These are phyloP conservation scores for Anguilla pacifica DNA, from an alignment of 2,797 vertebrate species.

Conservation along the genomic window DNA sequence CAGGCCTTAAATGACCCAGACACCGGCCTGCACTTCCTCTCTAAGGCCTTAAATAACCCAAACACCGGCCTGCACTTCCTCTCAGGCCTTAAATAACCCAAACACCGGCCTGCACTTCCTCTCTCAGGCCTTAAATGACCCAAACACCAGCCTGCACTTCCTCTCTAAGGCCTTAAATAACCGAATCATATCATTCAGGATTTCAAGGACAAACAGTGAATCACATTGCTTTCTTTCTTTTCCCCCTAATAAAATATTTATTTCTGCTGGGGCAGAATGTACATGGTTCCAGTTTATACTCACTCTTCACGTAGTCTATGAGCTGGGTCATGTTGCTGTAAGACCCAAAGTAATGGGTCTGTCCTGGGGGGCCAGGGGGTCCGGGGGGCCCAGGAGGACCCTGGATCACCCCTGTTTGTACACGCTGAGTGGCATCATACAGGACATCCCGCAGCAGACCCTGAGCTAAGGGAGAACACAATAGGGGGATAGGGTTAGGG, in stretches of 20 bases:
- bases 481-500: not conserved
- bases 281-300: constrained; percentile 53
- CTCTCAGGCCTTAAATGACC: not conserved
- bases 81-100: not conserved
- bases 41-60: not conserved
- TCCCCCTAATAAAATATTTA: not conserved
- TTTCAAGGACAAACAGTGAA: not conserved
- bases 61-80: not conserved
- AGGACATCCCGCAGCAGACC: constrained; percentile 85
- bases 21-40: not conserved
- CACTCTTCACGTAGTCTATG: constrained; percentile 93
- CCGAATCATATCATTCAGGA: not conserved
- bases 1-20: not conserved
- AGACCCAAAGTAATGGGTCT: constrained; percentile 86
- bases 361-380: constrained; percentile 76
- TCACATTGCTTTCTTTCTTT: not conserved
- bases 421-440: constrained; percentile 59
- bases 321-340: constrained; percentile 96
- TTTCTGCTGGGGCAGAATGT: not conserved
- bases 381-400: constrained; percentile 75
- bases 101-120: not conserved
- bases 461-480: constrained; percentile 67
- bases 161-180: not conserved
- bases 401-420: constrained; percentile 70
- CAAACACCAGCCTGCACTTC: not conserved